phyloP scores from a whole-genome alignment of 2,888 invertebrate genomes.

The Papilio demoleus region DNA sequence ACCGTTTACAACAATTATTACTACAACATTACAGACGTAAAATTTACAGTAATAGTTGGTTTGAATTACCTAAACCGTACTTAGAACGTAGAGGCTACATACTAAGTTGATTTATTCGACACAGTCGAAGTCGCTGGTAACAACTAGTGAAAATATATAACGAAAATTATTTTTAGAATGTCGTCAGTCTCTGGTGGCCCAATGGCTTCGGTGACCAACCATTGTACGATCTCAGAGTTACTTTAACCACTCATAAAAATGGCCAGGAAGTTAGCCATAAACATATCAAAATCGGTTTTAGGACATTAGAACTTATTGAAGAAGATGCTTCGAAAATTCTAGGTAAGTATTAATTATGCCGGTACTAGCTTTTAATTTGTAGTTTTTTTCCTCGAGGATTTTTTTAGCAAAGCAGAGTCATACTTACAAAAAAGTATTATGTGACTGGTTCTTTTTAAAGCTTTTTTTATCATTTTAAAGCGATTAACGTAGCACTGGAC shows the following conservation, averaged over 20 bases:
- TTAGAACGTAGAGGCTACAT: no score
- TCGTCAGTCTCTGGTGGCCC: constrained; percentile 93
- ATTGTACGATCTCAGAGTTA: constrained; percentile 87
- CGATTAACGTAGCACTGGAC: not conserved
- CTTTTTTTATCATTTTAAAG: not conserved
- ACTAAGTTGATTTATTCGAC: no score
- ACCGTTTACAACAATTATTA: no score
- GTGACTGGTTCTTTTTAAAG: no score
- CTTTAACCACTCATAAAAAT: constrained; percentile 63
- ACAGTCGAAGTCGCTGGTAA: no score
- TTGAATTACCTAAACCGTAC: no score
- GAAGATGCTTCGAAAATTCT: constrained; percentile 77
- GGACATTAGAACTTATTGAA: constrained; percentile 93
- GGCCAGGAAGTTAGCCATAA: constrained; percentile 70
- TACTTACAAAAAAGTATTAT: no score
- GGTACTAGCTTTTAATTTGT: not conserved
- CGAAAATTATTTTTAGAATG: constrained; percentile 57
- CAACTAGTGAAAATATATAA: no score
- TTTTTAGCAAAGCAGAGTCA: no score
- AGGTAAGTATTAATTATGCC: constrained; percentile 52
- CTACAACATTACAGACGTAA: no score
- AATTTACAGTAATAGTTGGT: no score
- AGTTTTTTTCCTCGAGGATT: no score
- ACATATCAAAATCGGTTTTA: constrained; percentile 90
- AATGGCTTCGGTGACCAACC: constrained; percentile 93